Evolutionary conservation across 2,113 vertebrate species (phyloP).

Genomic region (Diphyllodes magnificus): DNA sequence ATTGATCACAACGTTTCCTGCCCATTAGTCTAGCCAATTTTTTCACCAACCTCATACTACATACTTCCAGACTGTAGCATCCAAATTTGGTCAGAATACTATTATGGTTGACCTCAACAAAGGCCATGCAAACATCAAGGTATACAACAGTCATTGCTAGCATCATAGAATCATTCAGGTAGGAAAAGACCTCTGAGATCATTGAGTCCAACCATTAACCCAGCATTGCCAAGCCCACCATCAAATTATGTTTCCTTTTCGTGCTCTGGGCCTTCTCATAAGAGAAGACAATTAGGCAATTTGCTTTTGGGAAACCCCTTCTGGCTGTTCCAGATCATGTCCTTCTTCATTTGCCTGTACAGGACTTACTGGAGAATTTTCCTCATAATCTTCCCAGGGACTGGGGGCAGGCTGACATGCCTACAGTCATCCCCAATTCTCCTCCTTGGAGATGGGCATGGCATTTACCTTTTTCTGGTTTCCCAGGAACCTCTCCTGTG

Average conservation of each 20-base stretch:
- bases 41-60: background rate
- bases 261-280: background rate
- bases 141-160: background rate
- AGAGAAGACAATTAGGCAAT: background rate
- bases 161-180: background rate
- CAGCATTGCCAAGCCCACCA: background rate
- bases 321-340: background rate
- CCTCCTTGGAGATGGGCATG: background rate
- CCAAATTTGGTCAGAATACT: background rate
- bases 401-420: background rate
- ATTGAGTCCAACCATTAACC: background rate
- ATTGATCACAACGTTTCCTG: background rate
- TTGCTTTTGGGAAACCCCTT: background rate
- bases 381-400: background rate
- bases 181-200: background rate
- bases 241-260: background rate
- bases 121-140: background rate
- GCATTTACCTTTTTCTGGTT: background rate
- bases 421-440: accelerated
- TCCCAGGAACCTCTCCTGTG: background rate
- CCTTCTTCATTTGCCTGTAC: background rate
- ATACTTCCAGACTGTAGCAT: background rate
- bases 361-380: background rate
- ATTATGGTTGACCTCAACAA: background rate
- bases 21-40: background rate